Evolutionary conservation across 2,113 vertebrate species (phyloP).

Genomic region (Andinoacara biseriatus): DNA sequence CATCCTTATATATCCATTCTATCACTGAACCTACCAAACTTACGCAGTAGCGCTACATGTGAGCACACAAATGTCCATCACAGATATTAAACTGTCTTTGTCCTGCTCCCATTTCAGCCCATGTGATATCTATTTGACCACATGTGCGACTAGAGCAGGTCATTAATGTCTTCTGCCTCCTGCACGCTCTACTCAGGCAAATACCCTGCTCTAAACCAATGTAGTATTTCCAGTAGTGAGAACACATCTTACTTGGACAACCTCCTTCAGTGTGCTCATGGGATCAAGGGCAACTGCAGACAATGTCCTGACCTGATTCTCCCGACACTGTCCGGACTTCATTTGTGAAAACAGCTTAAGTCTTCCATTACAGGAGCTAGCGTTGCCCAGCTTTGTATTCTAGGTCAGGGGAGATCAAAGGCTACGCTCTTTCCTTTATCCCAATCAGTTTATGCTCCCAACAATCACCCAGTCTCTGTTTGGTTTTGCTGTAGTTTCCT

Average conservation of each 20-base stretch:
- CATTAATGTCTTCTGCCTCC: not conserved
- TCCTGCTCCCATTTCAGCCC: not conserved
- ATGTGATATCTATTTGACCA: not conserved
- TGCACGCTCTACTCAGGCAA: not conserved
- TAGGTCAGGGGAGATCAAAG: slow-evolving; percentile 49
- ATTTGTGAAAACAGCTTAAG: not conserved
- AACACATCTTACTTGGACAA: not conserved
- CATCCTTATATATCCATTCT: too few relatives aligned
- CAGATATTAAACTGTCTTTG: too few relatives aligned
- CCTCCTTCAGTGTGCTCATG: not conserved
- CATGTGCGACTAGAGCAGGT: not conserved
- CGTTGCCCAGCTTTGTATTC: slow-evolving; percentile 19
- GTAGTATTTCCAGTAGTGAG: not conserved
- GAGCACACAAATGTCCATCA: too few relatives aligned
- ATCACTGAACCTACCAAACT: too few relatives aligned
- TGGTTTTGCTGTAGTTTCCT: slow-evolving; percentile 33
- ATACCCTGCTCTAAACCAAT: not conserved
- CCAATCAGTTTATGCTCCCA: slow-evolving; percentile 23
- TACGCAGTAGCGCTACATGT: too few relatives aligned
- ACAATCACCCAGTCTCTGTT: slow-evolving; percentile 46
- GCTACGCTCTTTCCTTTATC: not conserved
- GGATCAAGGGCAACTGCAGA: not conserved
- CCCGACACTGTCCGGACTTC: not conserved
- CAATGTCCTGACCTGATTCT: not conserved
- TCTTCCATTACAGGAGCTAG: slow-evolving; percentile 2